Percentiles rank a stretch among this genome's conserved stretches.
Evolutionary conservation across 2,888 invertebrate species (phyloP).

Genomic region (Amphiduros pacificus): DNA sequence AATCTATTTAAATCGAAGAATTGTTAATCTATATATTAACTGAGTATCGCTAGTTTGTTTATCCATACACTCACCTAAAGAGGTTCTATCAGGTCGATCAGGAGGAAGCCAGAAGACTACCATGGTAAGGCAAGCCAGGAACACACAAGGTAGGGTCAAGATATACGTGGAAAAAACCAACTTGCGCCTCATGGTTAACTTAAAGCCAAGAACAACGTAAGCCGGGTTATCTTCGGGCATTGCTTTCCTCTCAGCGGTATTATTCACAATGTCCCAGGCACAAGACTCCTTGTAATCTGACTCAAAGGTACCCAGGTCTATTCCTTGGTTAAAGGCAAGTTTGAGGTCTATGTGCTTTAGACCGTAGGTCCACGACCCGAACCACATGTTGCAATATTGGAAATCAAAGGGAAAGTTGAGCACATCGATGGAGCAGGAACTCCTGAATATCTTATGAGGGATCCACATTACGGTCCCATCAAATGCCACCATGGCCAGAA

Average conservation of each 20-base stretch:
- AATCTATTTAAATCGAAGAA: too few species aligned
- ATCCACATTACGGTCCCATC: slow-evolving; percentile 25
- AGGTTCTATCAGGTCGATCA: slow-evolving; percentile 30
- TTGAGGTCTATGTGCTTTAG: slow-evolving; percentile 21
- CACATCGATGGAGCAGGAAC: slow-evolving; percentile 30
- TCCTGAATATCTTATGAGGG: slow-evolving; percentile 28
- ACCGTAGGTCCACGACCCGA: slow-evolving; percentile 26
- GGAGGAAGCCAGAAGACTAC: slow-evolving; percentile 34
- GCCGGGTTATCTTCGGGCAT: slow-evolving; percentile 16
- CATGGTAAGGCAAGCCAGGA: slow-evolving; percentile 28
- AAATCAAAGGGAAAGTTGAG: slow-evolving; percentile 30
- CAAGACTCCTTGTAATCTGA: slow-evolving; percentile 28
- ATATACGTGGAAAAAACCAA: slow-evolving; percentile 30
- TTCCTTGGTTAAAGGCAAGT: slow-evolving; percentile 20
- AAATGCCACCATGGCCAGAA: slow-evolving; percentile 18
- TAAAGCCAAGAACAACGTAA: slow-evolving; percentile 23
- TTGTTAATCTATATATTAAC: too few species aligned
- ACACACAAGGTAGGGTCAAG: slow-evolving; percentile 31
- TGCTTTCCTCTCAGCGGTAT: slow-evolving; percentile 18
- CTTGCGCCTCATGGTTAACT: slow-evolving; percentile 22
- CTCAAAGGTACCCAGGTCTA: slow-evolving; percentile 28
- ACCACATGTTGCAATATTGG: slow-evolving; percentile 29
- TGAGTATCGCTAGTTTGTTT: too few species aligned
- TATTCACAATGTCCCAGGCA: slow-evolving; percentile 22
- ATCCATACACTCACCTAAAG: slow-evolving; percentile 21